Conservation (phyloP, 1,140 invertebrate genomes). For the Halictus rubicundus region DNA sequence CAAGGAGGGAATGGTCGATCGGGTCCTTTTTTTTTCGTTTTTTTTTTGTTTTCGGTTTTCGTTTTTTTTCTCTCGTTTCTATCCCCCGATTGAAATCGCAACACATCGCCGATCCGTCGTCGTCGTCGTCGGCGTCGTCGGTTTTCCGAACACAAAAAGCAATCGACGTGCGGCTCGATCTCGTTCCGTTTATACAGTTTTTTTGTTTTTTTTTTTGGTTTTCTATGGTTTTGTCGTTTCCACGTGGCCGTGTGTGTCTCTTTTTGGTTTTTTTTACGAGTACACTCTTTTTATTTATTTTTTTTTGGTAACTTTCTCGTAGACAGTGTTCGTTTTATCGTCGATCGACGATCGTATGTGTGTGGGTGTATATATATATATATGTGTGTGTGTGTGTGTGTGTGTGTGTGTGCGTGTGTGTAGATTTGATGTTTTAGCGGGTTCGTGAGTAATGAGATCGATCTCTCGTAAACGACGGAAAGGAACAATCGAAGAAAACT, state of each 20-base stretch:
- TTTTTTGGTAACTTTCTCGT: neutral
- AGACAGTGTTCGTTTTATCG: slow-evolving; percentile 46
- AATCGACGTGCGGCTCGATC: slow-evolving; percentile 50
- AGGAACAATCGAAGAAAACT: slow-evolving; percentile 53
- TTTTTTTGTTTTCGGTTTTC: too few relatives aligned
- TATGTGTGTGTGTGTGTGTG: too few relatives aligned
- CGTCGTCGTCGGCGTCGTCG: too few relatives aligned
- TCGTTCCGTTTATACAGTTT: neutral
- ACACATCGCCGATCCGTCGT: slow-evolving; percentile 58
- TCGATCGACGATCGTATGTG: neutral
- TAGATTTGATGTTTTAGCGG: too few relatives aligned
- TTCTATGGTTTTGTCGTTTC: slow-evolving; percentile 65
- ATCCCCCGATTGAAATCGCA: slow-evolving; percentile 23
- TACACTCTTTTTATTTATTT: too few relatives aligned
- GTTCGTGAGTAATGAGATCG: slow-evolving; percentile 26
- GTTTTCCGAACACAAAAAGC: slow-evolving; percentile 55
- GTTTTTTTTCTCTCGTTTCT: too few relatives aligned
- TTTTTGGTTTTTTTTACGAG: slow-evolving; percentile 1
- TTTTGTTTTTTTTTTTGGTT: too few relatives aligned
- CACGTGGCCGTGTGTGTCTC: slow-evolving; percentile 63
- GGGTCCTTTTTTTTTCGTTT: slow-evolving; percentile 48
- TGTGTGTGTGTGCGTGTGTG: too few relatives aligned
- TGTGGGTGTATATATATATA: too few relatives aligned
- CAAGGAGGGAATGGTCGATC: slow-evolving; percentile 76
- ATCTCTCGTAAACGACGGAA: slow-evolving; percentile 53